Base-by-base conservation (phyloP, 2,888 invertebrate species). In the Drosophila percnosoma region DNA sequence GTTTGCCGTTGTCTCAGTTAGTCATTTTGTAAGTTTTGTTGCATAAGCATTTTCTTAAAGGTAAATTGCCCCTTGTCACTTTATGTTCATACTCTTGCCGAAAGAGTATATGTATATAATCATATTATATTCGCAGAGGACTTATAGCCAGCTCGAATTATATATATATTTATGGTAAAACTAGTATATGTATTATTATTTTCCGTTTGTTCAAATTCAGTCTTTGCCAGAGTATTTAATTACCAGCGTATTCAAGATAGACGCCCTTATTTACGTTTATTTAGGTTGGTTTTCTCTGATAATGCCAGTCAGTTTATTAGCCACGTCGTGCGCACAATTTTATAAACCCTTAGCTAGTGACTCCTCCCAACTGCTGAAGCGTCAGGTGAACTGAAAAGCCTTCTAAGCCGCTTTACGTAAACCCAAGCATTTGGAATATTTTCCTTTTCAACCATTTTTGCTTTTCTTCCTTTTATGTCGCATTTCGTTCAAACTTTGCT, bases 281-380 rank as follows among this genome's bases (percentile, higher is more conserved):
- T 67, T 60, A 27, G 42, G 42, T 42, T 63, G 42, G 42, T 33
- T 66, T 24, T 45, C 52, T 33, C 62, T 24, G 38, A 61, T 34
- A 58, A 45, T 60, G 8, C 18, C 38, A 40, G 65, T 63, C 85
- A 79, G 82, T 82, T 89, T 89, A 84, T 89, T 84, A 87, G 84
- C 84, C 85, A 76, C 54, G 67, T 84, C 62, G 85, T 70, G 85
- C 85, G 68, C 62, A 77, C 78, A 68, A 36, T 78, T 77, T 78
- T 68, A 42, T 66, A 77, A 77, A 63, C 77, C 81, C 72, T 73
- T 80, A 60, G 29, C 36, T 57, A 51, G 45, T 36, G 77, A 68
- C 61, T 72, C 40, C 48, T 34, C 11, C 31, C 29, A 71, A 75
- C 59, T 66, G 71, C 61, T 48, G 53, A 33, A 48, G 53, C 60